Evolutionary conservation across 2,797 vertebrate species (phyloP).

Genomic region (Tragelaphus eurycerus): DNA sequence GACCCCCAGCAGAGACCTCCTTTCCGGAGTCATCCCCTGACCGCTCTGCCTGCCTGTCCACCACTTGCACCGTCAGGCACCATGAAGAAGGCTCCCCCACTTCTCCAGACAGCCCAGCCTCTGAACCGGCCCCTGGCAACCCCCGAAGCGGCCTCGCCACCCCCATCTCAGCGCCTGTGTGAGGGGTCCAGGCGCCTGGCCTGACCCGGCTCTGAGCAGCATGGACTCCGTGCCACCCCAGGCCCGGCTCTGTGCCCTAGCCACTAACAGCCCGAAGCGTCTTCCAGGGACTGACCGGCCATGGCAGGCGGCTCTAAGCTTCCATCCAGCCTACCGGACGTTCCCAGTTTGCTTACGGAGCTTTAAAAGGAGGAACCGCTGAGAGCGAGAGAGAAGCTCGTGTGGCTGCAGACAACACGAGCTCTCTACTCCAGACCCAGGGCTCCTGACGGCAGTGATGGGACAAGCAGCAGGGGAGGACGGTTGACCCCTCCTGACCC

Average conservation of each 20-base stretch:
- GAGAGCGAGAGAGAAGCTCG: background rate
- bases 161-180: background rate
- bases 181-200: background rate
- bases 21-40: background rate
- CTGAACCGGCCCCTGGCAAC: background rate
- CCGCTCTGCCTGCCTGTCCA: accelerated
- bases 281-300: background rate
- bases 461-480: background rate
- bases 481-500: background rate
- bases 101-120: background rate
- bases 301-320: background rate
- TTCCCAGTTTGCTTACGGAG: background rate
- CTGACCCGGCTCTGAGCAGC: background rate
- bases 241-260: background rate
- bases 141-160: accelerated
- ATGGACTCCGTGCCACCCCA: accelerated
- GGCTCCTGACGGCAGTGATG: background rate
- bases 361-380: background rate
- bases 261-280: accelerated
- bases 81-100: background rate
- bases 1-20: background rate
- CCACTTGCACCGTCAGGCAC: background rate
- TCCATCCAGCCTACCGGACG: background rate
- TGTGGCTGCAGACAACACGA: background rate
- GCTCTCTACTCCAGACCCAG: background rate